Evolutionary conservation across 2,888 invertebrate species (phyloP), one percentile per base, ranked within the genome.

Genomic region (Drosophila mercatorum): DNA sequence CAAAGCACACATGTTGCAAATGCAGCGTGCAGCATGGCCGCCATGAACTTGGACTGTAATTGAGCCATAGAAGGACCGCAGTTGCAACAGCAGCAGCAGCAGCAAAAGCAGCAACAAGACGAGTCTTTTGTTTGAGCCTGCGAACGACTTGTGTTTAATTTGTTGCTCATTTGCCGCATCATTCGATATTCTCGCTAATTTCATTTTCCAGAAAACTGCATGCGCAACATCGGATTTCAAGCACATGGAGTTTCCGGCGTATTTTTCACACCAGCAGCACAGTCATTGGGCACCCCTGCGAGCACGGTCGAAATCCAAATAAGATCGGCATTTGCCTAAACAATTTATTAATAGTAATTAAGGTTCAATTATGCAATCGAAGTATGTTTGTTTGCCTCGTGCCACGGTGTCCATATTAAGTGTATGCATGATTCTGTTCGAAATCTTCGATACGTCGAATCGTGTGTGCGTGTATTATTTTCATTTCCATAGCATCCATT

Each of bases 91-190:
- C 53, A 44, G 26, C 73, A 78, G 22, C 22, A 22, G 46, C 46
- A 52, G 11, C 41, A 41, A 44, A 49, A 44, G 31, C 43, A 28
- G 38, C 34, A 49, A 81, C 73, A 78, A 82, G 78, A 47, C 67
- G 47, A 53, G 34, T 60, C 71, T 62, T 70, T 76, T 83, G 83
- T 85, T 69, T 51, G 59, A 72, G 34, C 40, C 55, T 46, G 43
- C 38, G 47, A 51, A 41, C 46, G 66, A 59, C 55, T 67, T 72
- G 67, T 71, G 55, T 64, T 72, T 72, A 77, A 85, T 85, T 88
- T 76, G 80, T 58, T 67, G 71, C 86, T 86, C 70, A 84, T 88
- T 84, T 88, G 84, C 88, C 84, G 87, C 88, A 72, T 85, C 88
- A 83, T 83, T 76, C 84, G 81, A 83, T 78, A 79, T 77, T 77